A percentile compares a stretch with the other conserved stretches of the same genome.
Evolutionary conservation across 2,888 invertebrate genomes (phyloP).

Genomic region (Ochlodes sylvanus): DNA sequence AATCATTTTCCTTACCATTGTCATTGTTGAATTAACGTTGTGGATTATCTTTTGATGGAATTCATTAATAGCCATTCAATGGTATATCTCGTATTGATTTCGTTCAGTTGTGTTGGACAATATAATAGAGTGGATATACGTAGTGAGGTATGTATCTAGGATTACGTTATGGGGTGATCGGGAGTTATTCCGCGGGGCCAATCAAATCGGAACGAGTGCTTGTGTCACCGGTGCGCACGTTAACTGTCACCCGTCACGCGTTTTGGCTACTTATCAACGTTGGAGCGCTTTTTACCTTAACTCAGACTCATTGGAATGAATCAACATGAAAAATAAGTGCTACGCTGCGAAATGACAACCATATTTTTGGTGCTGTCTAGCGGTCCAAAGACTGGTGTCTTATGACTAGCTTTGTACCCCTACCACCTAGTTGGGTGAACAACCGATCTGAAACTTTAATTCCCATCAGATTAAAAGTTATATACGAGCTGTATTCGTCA

Average conservation of each 20-base stretch:
- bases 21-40: slow-evolving; percentile 21
- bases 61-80: slow-evolving; percentile 38
- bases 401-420: too few relatives aligned
- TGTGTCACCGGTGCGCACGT: slow-evolving; percentile 51
- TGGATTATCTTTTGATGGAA: slow-evolving; percentile 40
- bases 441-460: too few relatives aligned
- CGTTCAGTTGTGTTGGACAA: slow-evolving; percentile 46
- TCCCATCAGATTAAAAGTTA: too few relatives aligned
- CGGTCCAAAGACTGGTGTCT: too few relatives aligned
- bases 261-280: slow-evolving; percentile 37
- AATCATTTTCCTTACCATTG: slow-evolving; percentile 18
- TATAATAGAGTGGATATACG: not conserved
- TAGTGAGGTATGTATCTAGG: slow-evolving; percentile 8
- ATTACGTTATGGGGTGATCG: slow-evolving; percentile 49
- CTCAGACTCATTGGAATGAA: slow-evolving; percentile 8
- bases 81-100: slow-evolving; percentile 46
- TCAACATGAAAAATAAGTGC: not conserved
- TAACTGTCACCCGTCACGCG: slow-evolving; percentile 62
- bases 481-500: too few relatives aligned
- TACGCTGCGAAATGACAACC: not conserved
- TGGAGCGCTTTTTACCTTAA: slow-evolving; percentile 29
- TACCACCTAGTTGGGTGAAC: too few relatives aligned
- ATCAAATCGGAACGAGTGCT: slow-evolving; percentile 62
- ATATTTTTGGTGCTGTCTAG: too few relatives aligned
- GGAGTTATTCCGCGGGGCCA: slow-evolving; percentile 46